Evolutionary conservation across 2,888 invertebrate species (phyloP).

Genomic region (Nomada goodeniana): DNA sequence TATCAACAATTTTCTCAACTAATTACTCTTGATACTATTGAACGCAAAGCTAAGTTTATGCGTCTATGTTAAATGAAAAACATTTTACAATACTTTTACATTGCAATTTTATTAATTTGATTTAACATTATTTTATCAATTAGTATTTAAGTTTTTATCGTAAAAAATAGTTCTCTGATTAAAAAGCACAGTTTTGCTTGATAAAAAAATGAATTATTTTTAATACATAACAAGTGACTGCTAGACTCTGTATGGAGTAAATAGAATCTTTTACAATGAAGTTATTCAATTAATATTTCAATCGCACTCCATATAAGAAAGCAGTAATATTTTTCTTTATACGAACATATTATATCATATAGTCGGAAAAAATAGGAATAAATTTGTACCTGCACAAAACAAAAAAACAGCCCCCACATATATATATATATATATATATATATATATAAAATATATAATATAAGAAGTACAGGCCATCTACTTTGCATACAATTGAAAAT

Average conservation of each 20-base stretch:
- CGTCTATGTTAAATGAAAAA: background rate
- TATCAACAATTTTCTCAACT: background rate
- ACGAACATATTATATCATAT: constrained; percentile 6
- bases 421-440: too few species aligned
- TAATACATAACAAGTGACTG: constrained; percentile 20
- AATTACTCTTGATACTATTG: background rate
- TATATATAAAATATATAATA: too few species aligned
- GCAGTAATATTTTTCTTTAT: constrained; percentile 8
- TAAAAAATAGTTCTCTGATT: constrained; percentile 39
- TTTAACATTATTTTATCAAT: constrained; percentile 20
- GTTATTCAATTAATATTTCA: constrained; percentile 15
- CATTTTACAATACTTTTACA: background rate
- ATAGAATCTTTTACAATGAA: constrained; percentile 11
- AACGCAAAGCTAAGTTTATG: constrained; percentile 4
- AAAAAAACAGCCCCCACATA: background rate
- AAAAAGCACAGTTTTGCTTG: constrained; percentile 19
- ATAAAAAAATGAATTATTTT: constrained; percentile 27
- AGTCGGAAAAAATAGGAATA: constrained; percentile 11
- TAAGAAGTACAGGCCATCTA: constrained; percentile 2
- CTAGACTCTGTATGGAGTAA: constrained; percentile 6
- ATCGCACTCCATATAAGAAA: constrained; percentile 20
- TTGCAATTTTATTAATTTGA: constrained; percentile 7
- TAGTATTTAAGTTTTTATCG: constrained; percentile 17
- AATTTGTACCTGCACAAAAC: constrained; percentile 11
- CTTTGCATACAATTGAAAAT: constrained; percentile 23